Percentiles rank a stretch among this genome's conserved stretches.
These are phyloP conservation scores for Spilosoma lubricipeda DNA, from an alignment of 2,888 invertebrate genomes.

Conservation along the genomic window DNA sequence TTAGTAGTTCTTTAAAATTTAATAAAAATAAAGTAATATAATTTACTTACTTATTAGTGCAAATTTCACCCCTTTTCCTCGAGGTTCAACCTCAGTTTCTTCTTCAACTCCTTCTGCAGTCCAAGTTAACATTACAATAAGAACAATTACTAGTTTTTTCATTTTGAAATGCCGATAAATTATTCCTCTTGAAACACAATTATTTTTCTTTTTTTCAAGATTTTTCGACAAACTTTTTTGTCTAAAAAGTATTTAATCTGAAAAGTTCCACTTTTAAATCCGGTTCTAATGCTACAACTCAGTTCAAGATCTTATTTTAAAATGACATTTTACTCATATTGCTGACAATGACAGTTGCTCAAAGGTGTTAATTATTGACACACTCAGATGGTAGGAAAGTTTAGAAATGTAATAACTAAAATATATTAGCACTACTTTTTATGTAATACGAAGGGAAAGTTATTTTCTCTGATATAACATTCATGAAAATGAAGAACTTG, in stretches of 20 bases:
- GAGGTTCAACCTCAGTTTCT: constrained; percentile 59
- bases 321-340: constrained; percentile 33
- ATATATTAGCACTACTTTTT: constrained; percentile 49
- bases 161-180: constrained; percentile 11
- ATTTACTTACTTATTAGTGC: constrained; percentile 75
- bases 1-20: background rate
- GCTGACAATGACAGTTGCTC: constrained; percentile 16
- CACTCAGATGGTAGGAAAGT: constrained; percentile 51
- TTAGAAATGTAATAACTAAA: constrained; percentile 42
- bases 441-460: constrained; percentile 49
- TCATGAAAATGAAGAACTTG: constrained; percentile 20
- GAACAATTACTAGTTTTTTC: constrained; percentile 40
- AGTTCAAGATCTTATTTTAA: constrained; percentile 33
- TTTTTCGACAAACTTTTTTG: too few relatives aligned
- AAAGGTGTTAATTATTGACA: constrained; percentile 59
- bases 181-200: background rate
- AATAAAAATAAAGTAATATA: background rate
- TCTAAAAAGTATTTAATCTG: background rate
- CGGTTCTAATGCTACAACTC: constrained; percentile 35
- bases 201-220: background rate
- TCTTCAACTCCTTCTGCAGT: constrained; percentile 40
- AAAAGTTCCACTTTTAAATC: constrained; percentile 1
- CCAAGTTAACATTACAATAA: constrained; percentile 36
- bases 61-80: constrained; percentile 73
- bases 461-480: constrained; percentile 47